Evolutionary conservation across 2,888 invertebrate species (phyloP).

Genomic region (Andrena camellia): DNA sequence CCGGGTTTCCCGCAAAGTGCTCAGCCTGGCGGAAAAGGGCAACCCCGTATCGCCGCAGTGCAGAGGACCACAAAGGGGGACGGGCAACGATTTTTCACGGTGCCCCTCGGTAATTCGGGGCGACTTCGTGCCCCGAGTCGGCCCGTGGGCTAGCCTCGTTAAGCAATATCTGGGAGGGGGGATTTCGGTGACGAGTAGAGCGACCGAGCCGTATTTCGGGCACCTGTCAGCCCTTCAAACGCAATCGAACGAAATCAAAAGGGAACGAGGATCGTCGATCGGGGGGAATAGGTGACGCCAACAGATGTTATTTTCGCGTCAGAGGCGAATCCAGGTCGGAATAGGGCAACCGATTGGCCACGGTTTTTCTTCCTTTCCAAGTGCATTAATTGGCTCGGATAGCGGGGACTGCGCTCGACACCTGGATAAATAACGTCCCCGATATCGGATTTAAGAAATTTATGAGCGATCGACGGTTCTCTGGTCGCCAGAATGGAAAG

Average conservation of each 20-base stretch:
- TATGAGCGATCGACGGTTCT: neutral
- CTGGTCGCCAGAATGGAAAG: neutral
- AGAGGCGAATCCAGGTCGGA: neutral
- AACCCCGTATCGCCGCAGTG: neutral
- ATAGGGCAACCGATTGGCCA: conserved; percentile 7
- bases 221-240: conserved; percentile 40
- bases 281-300: conserved; percentile 1
- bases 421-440: conserved; percentile 10
- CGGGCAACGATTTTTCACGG: conserved; percentile 62
- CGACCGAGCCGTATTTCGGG: neutral
- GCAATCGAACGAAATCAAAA: neutral
- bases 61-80: neutral
- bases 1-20: neutral
- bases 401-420: neutral
- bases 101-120: conserved; percentile 53
- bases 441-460: conserved; percentile 8
- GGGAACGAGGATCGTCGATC: conserved; percentile 5
- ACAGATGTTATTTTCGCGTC: conserved; percentile 50
- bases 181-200: conserved; percentile 22
- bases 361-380: conserved; percentile 16
- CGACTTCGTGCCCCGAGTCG: conserved; percentile 39
- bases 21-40: conserved; percentile 9
- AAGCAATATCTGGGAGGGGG: conserved; percentile 13
- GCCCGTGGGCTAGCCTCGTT: conserved; percentile 32
- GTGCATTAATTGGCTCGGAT: conserved; percentile 33